Evolutionary conservation across 2,797 vertebrate species (phyloP).

Genomic region (Lagorchestes hirsutus): DNA sequence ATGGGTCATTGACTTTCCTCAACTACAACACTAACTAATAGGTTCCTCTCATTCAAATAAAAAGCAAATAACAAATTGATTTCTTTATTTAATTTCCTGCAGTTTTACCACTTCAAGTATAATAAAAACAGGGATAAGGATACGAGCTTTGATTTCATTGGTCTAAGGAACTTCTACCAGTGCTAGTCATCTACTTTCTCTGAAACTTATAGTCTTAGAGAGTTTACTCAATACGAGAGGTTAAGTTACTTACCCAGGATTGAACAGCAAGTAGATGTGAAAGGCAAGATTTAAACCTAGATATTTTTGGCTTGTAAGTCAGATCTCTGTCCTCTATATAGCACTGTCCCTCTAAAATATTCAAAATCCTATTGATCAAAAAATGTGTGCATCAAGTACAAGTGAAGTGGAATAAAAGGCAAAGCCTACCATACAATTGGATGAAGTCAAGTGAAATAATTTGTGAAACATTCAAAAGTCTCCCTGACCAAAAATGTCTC

Average conservation of each 20-base stretch:
- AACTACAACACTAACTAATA: background rate
- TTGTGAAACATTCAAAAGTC: no score
- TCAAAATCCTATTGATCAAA: no score
- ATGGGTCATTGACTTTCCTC: background rate
- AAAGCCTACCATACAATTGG: no score
- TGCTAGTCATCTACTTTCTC: no score
- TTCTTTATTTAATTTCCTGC: constrained; percentile 47
- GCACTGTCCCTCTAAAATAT: no score
- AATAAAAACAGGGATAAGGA: constrained; percentile 16
- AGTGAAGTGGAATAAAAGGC: no score
- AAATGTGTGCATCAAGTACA: no score
- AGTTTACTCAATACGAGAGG: background rate
- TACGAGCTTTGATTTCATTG: background rate
- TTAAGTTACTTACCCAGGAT: background rate
- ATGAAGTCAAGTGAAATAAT: no score
- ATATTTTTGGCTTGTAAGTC: background rate
- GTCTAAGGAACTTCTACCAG: no score
- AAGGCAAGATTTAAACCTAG: background rate
- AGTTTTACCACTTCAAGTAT: background rate
- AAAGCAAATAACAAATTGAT: constrained; percentile 33
- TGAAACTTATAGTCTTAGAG: no score
- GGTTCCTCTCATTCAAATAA: background rate
- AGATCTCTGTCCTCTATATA: no score
- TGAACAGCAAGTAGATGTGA: background rate
- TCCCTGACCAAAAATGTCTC: no score